Percentiles rank a stretch among this genome's conserved stretches.
Evolutionary conservation across 2,113 vertebrate species (phyloP).

Genomic region (Psettodes erumei): DNA sequence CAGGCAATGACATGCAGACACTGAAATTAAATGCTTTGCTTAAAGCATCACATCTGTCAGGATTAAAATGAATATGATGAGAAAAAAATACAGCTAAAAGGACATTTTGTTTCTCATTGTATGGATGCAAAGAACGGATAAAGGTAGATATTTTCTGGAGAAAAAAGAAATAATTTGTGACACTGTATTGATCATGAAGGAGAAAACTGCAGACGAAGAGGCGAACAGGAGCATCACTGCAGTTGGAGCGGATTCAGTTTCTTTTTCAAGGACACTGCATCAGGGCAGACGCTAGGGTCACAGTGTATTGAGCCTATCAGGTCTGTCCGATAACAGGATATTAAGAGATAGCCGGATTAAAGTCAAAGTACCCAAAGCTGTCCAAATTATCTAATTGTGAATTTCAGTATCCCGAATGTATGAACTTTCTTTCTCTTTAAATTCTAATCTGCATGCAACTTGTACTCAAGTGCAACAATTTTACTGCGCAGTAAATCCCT

Average conservation of each 20-base stretch:
- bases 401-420: not conserved
- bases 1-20: slow-evolving; percentile 56
- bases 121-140: not conserved
- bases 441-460: not conserved
- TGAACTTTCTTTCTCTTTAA: not conserved
- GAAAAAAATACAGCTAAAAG: not conserved
- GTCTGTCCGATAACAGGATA: slow-evolving; percentile 47
- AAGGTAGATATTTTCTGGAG: not conserved
- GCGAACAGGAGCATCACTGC: slow-evolving; percentile 7
- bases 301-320: slow-evolving; percentile 33
- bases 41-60: slow-evolving; percentile 1
- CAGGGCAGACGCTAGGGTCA: slow-evolving; percentile 29
- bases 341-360: slow-evolving; percentile 41
- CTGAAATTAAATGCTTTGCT: slow-evolving; percentile 29
- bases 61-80: not conserved
- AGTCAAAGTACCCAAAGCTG: slow-evolving; percentile 23
- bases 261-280: slow-evolving; percentile 58
- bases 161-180: not conserved
- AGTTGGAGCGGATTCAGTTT: slow-evolving; percentile 48
- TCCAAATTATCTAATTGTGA: slow-evolving; percentile 38
- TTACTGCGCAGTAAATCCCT: not conserved
- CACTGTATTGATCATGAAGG: slow-evolving; percentile 15
- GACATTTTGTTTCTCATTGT: not conserved
- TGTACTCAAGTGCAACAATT: not conserved
- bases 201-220: slow-evolving; percentile 19